These are phyloP conservation scores for Chelonus insularis DNA, from an alignment of 1,140 invertebrate genomes.

Conservation along the genomic window DNA sequence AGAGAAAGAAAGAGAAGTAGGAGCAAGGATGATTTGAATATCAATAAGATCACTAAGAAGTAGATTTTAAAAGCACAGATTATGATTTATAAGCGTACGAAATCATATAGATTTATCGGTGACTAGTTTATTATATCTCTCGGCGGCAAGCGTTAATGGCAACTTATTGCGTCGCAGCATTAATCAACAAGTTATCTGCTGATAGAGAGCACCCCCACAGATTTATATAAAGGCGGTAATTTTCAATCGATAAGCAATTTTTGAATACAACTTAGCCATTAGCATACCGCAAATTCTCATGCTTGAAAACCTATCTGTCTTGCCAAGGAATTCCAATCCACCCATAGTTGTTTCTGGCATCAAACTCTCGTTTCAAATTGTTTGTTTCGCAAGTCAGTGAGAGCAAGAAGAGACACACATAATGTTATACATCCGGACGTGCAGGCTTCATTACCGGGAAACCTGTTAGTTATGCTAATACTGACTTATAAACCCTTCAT, in stretches of 20 bases:
- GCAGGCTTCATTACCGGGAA: slow-evolving; percentile 48
- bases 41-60: too few species aligned
- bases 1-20: not conserved
- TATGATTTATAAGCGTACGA: slow-evolving; percentile 47
- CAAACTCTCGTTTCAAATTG: slow-evolving; percentile 22
- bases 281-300: slow-evolving; percentile 23
- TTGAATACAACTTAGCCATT: slow-evolving; percentile 15
- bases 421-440: slow-evolving; percentile 25
- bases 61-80: too few species aligned
- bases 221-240: slow-evolving; percentile 34
- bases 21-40: not conserved
- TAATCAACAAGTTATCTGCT: slow-evolving; percentile 22
- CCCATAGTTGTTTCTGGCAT: not conserved
- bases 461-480: slow-evolving; percentile 55
- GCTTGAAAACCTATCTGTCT: slow-evolving; percentile 10
- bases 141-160: slow-evolving; percentile 44
- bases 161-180: slow-evolving; percentile 42
- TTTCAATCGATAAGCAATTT: slow-evolving; percentile 25
- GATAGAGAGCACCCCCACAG: slow-evolving; percentile 26
- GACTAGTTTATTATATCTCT: slow-evolving; percentile 42
- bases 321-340: slow-evolving; percentile 2
- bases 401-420: not conserved
- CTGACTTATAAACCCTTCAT: slow-evolving; percentile 53
- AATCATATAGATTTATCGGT: slow-evolving; percentile 50
- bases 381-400: slow-evolving; percentile 23